A percentile compares a stretch with the other conserved stretches of the same genome.
These are phyloP conservation scores for Homarus gammarus DNA, from an alignment of 2,888 invertebrate genomes.

Conservation along the genomic window DNA sequence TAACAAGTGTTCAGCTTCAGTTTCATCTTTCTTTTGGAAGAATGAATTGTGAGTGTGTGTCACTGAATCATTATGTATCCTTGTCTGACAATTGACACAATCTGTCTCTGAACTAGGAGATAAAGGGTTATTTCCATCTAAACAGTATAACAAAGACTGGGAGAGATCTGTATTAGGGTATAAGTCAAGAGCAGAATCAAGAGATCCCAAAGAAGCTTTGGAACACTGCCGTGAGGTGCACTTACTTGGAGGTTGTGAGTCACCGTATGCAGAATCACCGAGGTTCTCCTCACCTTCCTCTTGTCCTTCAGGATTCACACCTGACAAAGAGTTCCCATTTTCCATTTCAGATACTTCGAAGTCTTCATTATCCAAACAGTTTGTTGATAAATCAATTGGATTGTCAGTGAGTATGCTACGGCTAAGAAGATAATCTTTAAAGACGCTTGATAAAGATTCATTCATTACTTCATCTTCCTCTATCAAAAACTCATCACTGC, in stretches of 20 bases:
- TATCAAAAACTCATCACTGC: not conserved
- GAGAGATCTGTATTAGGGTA: conserved; percentile 34
- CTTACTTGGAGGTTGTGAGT: conserved; percentile 38
- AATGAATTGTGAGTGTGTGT: not conserved
- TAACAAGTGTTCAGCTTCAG: not conserved
- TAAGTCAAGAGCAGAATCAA: conserved; percentile 39
- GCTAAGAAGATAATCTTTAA: conserved; percentile 72
- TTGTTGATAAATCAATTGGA: conserved; percentile 58
- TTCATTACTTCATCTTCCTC: conserved; percentile 45
- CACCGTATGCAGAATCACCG: conserved; percentile 29
- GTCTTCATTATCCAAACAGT: conserved; percentile 25
- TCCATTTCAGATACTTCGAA: not conserved
- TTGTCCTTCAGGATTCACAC: conserved; percentile 18
- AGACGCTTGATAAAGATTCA: conserved; percentile 70
- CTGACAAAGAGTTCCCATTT: not conserved
- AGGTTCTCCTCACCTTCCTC: conserved; percentile 17
- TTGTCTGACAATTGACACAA: not conserved
- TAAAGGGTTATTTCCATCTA: conserved; percentile 66
- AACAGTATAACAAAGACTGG: conserved; percentile 63
- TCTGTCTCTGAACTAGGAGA: not conserved
- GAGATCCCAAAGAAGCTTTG: conserved; percentile 27
- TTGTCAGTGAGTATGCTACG: conserved; percentile 73
- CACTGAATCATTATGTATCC: not conserved
- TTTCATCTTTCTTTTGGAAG: not conserved
- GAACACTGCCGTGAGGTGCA: conserved; percentile 33